These are phyloP conservation scores for Wiebesia pumilae DNA, from an alignment of 1,140 invertebrate species.

Conservation along the genomic window DNA sequence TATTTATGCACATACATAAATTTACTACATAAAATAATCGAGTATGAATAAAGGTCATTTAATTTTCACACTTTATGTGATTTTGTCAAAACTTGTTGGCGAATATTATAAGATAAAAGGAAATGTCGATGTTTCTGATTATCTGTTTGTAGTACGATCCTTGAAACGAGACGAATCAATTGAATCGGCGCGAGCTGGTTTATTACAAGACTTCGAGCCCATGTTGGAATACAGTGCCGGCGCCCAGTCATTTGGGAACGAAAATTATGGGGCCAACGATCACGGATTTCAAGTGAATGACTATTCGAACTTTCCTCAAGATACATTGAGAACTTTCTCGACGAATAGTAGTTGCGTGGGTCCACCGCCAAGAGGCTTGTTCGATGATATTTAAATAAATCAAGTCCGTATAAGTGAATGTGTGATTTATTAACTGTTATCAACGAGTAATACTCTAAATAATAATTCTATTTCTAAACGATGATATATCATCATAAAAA, in stretches of 20 bases:
- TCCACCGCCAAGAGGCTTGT: conserved; percentile 85
- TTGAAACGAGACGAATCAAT: conserved; percentile 75
- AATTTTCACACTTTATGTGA: background rate
- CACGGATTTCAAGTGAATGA: conserved; percentile 68
- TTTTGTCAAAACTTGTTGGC: background rate
- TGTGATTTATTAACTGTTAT: too few species aligned
- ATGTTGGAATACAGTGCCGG: conserved; percentile 77
- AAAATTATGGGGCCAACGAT: conserved; percentile 74
- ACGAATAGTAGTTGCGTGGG: conserved; percentile 72
- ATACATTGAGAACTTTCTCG: conserved; percentile 62
- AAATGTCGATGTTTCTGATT: conserved; percentile 45
- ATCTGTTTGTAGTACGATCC: conserved; percentile 69
- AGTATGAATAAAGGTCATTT: background rate
- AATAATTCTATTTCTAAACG: too few species aligned
- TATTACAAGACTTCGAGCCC: conserved; percentile 79
- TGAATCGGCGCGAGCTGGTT: conserved; percentile 78
- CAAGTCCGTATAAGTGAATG: background rate
- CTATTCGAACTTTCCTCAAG: conserved; percentile 66
- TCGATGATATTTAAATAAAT: conserved; percentile 85
- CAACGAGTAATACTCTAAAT: too few species aligned
- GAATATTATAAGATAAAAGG: background rate
- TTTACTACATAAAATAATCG: too few species aligned
- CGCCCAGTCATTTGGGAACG: conserved; percentile 71
- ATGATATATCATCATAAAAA: too few species aligned
- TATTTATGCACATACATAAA: too few species aligned